Evolutionary conservation across 2,888 invertebrate genomes (phyloP).

Genomic region (Congeria kusceri): DNA sequence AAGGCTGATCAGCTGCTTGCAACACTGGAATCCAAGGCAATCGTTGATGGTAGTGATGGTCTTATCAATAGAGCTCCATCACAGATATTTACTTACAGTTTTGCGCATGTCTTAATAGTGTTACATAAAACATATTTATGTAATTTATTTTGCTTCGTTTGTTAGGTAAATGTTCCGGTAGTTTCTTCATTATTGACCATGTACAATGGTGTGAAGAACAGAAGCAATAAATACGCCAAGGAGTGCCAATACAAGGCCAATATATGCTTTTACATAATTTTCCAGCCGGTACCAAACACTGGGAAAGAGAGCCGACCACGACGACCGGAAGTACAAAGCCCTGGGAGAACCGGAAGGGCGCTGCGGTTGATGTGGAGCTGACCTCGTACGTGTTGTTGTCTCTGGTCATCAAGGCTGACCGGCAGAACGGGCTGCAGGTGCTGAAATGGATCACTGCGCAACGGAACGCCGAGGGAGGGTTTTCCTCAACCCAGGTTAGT

Average conservation of each 20-base stretch:
- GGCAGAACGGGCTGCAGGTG: slow-evolving; percentile 74
- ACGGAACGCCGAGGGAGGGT: slow-evolving; percentile 83
- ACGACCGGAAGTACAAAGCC: slow-evolving; percentile 14
- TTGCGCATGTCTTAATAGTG: too few species aligned
- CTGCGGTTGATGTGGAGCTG: slow-evolving; percentile 80
- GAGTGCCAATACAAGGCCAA: too few species aligned
- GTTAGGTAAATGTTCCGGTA: too few species aligned
- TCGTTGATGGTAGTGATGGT: slow-evolving; percentile 49
- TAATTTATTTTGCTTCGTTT: too few species aligned
- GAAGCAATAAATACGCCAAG: too few species aligned
- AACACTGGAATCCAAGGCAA: slow-evolving; percentile 65
- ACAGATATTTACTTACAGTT: too few species aligned
- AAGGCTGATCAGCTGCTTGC: slow-evolving; percentile 51
- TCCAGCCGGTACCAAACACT: slow-evolving; percentile 70
- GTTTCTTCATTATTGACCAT: too few species aligned
- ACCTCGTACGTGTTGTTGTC: slow-evolving; percentile 83
- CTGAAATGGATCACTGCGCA: slow-evolving; percentile 82
- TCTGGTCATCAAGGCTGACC: slow-evolving; percentile 61
- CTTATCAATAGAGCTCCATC: too few species aligned
- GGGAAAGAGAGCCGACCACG: slow-evolving; percentile 64
- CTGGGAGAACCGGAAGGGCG: slow-evolving; percentile 40
- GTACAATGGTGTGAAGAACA: too few species aligned
- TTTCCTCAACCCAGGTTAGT: slow-evolving; percentile 84
- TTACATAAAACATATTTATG: too few species aligned
- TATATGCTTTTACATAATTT: neutral